Conservation (phyloP, 2,113 vertebrate species). For the Cyprichromis sp. region DNA sequence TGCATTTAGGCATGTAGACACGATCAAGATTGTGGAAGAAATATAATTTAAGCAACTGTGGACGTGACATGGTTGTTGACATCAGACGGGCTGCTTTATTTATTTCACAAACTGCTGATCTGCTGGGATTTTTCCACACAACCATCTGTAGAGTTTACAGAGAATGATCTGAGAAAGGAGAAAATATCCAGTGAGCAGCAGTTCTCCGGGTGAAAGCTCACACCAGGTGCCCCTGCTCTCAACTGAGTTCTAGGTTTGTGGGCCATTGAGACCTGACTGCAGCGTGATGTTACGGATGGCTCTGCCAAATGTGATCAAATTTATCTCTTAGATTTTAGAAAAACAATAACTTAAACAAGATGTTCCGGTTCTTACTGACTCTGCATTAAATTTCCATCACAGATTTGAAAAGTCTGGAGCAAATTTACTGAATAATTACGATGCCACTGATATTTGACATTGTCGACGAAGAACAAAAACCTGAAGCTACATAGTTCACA, state of each 20-base stretch:
- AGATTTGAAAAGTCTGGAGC: background rate
- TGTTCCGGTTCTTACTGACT: background rate
- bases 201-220: background rate
- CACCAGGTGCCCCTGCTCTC: background rate
- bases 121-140: background rate
- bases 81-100: background rate
- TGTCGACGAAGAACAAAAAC: background rate
- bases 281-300: background rate
- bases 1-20: background rate
- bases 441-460: background rate
- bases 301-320: background rate
- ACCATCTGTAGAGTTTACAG: background rate
- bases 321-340: background rate
- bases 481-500: background rate
- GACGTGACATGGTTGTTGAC: background rate
- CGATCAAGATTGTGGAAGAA: background rate
- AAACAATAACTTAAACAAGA: background rate
- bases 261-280: background rate
- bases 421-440: background rate
- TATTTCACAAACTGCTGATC: background rate
- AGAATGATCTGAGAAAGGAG: background rate
- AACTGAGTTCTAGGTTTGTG: background rate
- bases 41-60: background rate
- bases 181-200: background rate
- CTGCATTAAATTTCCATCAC: background rate